Conservation (phyloP, 2,113 vertebrate species). For the Corythornis cristatus region DNA sequence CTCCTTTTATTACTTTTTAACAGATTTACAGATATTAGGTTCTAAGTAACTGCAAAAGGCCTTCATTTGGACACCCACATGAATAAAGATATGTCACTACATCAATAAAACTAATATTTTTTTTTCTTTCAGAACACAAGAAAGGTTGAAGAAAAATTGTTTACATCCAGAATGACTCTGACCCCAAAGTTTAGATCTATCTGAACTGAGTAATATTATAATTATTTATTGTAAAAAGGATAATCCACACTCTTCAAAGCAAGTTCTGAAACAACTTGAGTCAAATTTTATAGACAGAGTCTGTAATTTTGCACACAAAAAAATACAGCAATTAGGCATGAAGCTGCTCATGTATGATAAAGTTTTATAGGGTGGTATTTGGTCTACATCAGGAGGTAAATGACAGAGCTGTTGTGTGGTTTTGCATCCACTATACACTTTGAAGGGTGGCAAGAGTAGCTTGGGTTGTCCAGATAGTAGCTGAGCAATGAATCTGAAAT, state of each 20-base stretch:
- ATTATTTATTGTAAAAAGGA: neutral
- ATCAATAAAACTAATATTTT: neutral
- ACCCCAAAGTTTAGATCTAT: neutral
- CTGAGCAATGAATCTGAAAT: conserved; percentile 37
- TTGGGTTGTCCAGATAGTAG: neutral
- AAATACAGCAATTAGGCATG: neutral
- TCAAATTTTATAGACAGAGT: neutral
- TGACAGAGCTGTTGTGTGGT: neutral
- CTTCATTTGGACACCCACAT: neutral
- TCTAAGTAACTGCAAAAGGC: neutral
- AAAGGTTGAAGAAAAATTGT: neutral
- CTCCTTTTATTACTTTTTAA: neutral
- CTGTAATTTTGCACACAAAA: neutral
- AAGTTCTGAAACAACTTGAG: neutral
- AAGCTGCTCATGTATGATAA: neutral
- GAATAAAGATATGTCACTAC: neutral
- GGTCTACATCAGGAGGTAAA: neutral
- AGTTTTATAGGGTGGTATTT: neutral
- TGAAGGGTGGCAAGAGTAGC: neutral
- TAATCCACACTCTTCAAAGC: neutral
- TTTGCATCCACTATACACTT: neutral
- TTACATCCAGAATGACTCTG: neutral
- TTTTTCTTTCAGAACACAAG: neutral
- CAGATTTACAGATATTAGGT: neutral
- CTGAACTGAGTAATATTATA: neutral